Base-by-base conservation (phyloP, 2,797 vertebrate species). In the Stomatorhinus walkeri region DNA sequence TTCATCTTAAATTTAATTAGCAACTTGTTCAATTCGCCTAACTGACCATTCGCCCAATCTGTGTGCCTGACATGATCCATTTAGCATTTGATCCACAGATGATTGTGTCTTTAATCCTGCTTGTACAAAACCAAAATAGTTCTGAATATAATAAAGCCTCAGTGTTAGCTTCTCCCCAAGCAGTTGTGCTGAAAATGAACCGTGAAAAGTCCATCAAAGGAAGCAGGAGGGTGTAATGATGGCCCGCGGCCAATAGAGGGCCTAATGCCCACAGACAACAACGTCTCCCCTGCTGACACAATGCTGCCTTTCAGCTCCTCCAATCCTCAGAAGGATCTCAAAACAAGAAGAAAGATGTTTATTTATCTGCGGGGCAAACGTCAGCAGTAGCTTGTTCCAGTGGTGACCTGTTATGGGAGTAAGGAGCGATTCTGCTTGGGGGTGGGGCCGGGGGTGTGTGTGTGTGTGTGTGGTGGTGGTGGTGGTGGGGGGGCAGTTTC, bases 181-280 rank as follows among this genome's bases (percentile, higher is more conserved):
- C 7, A 19, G 28, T n/a, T 36, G 8, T 32, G 28, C 51, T 40
- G 85, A 19, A 54, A 36, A 87, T 22, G 14, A 36, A 56, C 51
- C 6, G 14, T 32, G 28, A 24, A 28, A 32, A 52, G 28, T n/a
- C 43, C 79, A 83, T 49, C 49, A 28, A 19, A 87, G 51, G 19
- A 87, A 87, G 36, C 54, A 68, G 85, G 14, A 52, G 19, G 32
- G 85, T 90, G 89, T 68, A 90, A 61, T 90, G 24, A 4, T 87
- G 86, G 2, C 3, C 4, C 4, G 7, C 52, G 81, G 76, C 87
- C 90, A 86, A 56, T 43, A 91, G 91, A 88, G 89, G 90, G 54
- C 88, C 81, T 36, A 24, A 83, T 68, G 56, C 46, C 28, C 43
- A 68, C 46, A 14, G 46, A 72, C 36, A 85, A 64, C 56, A 32